Conservation (phyloP, 2,797 vertebrate genomes). For the Taenioides sp. region DNA sequence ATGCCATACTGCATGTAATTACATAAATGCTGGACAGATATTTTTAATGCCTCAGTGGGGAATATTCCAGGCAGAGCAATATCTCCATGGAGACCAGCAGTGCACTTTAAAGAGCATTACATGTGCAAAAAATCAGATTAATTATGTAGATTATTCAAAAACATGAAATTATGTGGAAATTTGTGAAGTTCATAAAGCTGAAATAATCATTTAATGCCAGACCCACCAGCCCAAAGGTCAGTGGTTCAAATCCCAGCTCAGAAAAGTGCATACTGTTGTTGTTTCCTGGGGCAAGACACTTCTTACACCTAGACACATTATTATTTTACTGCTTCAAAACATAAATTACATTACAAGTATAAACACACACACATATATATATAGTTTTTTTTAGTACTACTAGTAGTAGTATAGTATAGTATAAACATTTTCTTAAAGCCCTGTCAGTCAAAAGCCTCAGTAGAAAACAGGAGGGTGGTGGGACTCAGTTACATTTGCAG, state of each 20-base stretch:
- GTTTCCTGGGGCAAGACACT: neutral
- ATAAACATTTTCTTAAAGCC: no score
- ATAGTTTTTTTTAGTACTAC: neutral
- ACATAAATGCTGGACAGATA: no score
- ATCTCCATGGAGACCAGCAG: conserved; percentile 17
- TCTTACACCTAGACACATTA: neutral
- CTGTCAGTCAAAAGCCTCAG: no score
- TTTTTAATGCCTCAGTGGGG: neutral
- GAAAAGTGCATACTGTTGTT: neutral
- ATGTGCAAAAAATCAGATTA: neutral
- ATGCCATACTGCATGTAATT: neutral
- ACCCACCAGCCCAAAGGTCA: neutral
- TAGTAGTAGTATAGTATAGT: no score
- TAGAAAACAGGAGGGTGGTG: no score
- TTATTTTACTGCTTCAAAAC: neutral
- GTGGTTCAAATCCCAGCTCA: no score
- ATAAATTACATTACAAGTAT: neutral
- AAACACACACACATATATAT: no score
- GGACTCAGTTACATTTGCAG: no score
- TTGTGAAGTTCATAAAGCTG: neutral
- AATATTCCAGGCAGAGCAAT: neutral
- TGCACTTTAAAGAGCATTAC: no score
- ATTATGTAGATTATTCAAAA: no score
- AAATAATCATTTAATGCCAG: neutral
- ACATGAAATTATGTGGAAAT: no score